Base-by-base conservation (phyloP, 2,888 invertebrate species). In the Sipha maydis region DNA sequence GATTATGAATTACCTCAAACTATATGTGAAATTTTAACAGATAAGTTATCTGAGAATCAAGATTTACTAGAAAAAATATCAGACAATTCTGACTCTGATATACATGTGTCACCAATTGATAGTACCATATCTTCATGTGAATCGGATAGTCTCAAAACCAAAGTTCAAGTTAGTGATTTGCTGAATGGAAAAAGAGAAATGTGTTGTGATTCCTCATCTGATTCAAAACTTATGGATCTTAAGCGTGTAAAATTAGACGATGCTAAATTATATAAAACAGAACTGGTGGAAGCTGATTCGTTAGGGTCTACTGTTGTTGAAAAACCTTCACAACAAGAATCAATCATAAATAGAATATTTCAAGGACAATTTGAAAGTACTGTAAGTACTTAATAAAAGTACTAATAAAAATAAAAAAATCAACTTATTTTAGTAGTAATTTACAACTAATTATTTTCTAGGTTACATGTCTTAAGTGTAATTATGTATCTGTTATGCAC, bases 311-410 rank as follows among this genome's bases (percentile, higher is more conserved):
- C 41, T 80, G 28, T 54, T 67, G 91, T 91, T 48, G 91, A 91
- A 77, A 90, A 88, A 17, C 73, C 0, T 31, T 4, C 11, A 17
- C 61, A 76, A 69, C 71, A 88, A 41, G 80, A 79, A 17, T 88
- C 86, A 19, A 31, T 88, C 41, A 88, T 88, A 4, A 88, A 88
- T 88, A 80, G 73, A 61, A 80, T 88, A 73, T 94, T 94, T 91
- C 94, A 94, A 91, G 94, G 94, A 83, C 94, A 94, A 91, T 94
- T 94, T 91, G 94, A 94, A 90, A 94, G 94, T 91, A 94, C 94
- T 90, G 94, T 94, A 91, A 92, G 90, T 90, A 89, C 31, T 3
- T 31, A 69, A 79, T 90, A 79, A 82, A n/a, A n/a, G 25, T 11
- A 28, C 25, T 25, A 9, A 25, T 2, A 28, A 3, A n/a, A 69